Conservation (phyloP, 2,888 invertebrate genomes). For the Agelastica alni region DNA sequence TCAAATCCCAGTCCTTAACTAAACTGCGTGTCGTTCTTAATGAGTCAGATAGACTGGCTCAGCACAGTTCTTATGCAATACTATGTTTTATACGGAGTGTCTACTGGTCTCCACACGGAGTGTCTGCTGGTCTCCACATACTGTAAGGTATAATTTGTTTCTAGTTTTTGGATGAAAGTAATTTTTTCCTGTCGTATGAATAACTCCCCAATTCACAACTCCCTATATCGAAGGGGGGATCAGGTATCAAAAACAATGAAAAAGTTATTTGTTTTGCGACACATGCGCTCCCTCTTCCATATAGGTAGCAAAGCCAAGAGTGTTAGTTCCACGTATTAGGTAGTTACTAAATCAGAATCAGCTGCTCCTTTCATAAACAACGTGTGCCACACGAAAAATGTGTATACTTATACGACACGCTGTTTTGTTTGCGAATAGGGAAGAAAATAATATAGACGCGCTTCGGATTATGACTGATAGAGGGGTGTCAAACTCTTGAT, state of each 20-base stretch:
- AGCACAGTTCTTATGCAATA: too few species aligned
- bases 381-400: conserved; percentile 39
- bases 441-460: conserved; percentile 26
- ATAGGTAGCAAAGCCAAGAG: conserved; percentile 9
- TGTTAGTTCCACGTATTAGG: conserved; percentile 32
- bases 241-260: conserved; percentile 47
- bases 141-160: too few species aligned
- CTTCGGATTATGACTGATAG: conserved; percentile 28
- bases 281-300: conserved; percentile 39
- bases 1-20: too few species aligned
- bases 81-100: too few species aligned
- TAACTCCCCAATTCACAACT: background rate
- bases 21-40: too few species aligned
- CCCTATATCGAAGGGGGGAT: conserved; percentile 35
- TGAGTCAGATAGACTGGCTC: too few species aligned
- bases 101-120: too few species aligned
- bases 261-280: conserved; percentile 48
- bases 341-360: conserved; percentile 44
- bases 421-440: conserved; percentile 37
- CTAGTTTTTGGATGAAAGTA: too few species aligned
- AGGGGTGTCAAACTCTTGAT: conserved; percentile 17
- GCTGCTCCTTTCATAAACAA: conserved; percentile 45
- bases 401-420: conserved; percentile 37
- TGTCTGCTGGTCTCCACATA: too few species aligned
- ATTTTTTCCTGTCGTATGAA: too few species aligned